Evolutionary conservation across 2,888 invertebrate species (phyloP).

Genomic region (Eremobia ochroleuca): DNA sequence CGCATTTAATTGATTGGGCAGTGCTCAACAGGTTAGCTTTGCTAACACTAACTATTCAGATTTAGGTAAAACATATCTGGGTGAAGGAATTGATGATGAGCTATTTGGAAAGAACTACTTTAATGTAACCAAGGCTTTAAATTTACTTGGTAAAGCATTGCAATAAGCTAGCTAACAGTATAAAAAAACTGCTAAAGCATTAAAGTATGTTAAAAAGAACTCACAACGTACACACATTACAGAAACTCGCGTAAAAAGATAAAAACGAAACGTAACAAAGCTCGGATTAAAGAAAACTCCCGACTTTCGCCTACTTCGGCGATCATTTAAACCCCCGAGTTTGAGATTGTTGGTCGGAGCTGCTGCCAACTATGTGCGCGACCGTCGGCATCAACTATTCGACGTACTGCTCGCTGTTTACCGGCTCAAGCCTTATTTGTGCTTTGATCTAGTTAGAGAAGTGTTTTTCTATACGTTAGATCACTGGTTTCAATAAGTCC

Average conservation of each 20-base stretch:
- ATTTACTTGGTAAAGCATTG: not conserved
- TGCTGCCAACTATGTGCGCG: constrained; percentile 48
- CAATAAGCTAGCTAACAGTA: not conserved
- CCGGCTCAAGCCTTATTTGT: constrained; percentile 13
- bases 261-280: constrained; percentile 57
- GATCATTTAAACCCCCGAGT: constrained; percentile 63
- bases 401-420: constrained; percentile 28
- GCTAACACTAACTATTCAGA: constrained; percentile 27
- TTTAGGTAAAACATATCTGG: not conserved
- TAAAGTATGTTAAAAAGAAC: constrained; percentile 29
- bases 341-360: constrained; percentile 38
- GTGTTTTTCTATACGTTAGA: not conserved
- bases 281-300: constrained; percentile 61
- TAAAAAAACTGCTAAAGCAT: constrained; percentile 25
- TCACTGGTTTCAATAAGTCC: not conserved
- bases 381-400: constrained; percentile 42
- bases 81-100: not conserved
- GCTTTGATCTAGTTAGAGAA: constrained; percentile 24
- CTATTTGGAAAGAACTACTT: not conserved
- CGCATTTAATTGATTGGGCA: constrained; percentile 56
- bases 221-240: constrained; percentile 39
- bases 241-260: constrained; percentile 51
- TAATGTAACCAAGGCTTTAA: not conserved
- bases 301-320: constrained; percentile 57
- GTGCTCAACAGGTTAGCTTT: constrained; percentile 59